Conservation (phyloP, 2,888 invertebrate genomes). For the Oscheius sp. region DNA sequence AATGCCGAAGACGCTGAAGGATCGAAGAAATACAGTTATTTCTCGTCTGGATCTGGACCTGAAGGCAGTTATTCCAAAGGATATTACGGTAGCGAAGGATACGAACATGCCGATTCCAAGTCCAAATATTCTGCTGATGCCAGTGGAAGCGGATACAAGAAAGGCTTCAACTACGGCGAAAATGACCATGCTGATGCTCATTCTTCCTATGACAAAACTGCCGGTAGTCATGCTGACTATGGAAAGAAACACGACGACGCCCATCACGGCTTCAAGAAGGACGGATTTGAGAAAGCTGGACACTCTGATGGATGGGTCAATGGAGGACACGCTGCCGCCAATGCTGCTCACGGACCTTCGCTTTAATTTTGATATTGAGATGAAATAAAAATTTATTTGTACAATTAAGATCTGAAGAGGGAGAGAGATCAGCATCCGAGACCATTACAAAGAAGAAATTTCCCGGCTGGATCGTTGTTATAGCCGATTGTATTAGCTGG, state of each 20-base stretch:
- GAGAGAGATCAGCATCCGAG: neutral
- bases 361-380: constrained; percentile 3
- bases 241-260: constrained; percentile 20
- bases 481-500: neutral
- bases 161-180: constrained; percentile 16
- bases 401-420: neutral
- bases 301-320: constrained; percentile 21
- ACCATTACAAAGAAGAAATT: neutral
- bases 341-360: constrained; percentile 25
- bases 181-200: constrained; percentile 18
- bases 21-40: constrained; percentile 20
- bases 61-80: constrained; percentile 24
- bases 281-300: constrained; percentile 7
- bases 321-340: neutral
- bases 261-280: constrained; percentile 9
- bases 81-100: constrained; percentile 18
- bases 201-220: constrained; percentile 4
- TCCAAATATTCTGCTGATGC: constrained; percentile 20
- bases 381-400: neutral
- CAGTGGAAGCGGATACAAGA: constrained; percentile 13
- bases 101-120: constrained; percentile 15
- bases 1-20: constrained; percentile 16
- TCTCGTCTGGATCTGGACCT: constrained; percentile 20
- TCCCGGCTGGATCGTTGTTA: neutral
- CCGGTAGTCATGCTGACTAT: neutral